Base-by-base conservation (phyloP, 1,140 invertebrate species). In the Eueides isabella region DNA sequence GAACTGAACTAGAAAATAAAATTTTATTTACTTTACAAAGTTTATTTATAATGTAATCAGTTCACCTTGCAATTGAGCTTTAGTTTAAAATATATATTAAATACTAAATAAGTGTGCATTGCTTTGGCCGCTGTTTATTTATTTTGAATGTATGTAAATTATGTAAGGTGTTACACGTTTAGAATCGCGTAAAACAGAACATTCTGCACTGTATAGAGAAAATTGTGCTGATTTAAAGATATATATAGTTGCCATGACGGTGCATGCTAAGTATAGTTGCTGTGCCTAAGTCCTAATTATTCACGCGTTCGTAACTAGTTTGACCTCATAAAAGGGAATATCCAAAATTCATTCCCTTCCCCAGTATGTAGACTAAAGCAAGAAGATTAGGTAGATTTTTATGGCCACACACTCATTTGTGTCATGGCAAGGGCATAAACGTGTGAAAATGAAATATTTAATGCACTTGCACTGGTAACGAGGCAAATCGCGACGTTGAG, bases 121-220 rank as follows among this genome's bases (percentile, higher is more conserved):
- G 19, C 23, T 55, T 55, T 26, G 9, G 12, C 19, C 2, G 48
- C 12, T 55, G 48, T 55, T 26, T 23, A 55, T 55, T 55, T 55
- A 55, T 19, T 55, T 55, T 19, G 48, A 9, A 9, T 55, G 48
- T 55, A 55, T 19, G 48, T 55, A 55, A 55, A 55, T 55, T 26
- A 23, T 23, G 19, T 55, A 55, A 23, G 19, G 23, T 55, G 48
- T 55, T 38, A 11, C 48, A 55, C 19, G 26, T 23, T 55, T 55
- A 26, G 48, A 55, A 55, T 9, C 23, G 48, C 19, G n/a, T 31
- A 29, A 30, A 38, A 14, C 61, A 61, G 28, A 29, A 63, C 61
- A 23, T 63, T 63, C 12, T 63, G 29, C 61, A 63, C 29, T 62
- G 11, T 23, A 4, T 63, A 19, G 26, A 63, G 61, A 63, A 26